Base-by-base conservation (phyloP, 2,888 invertebrate genomes). In the Eupithecia subumbrata region DNA sequence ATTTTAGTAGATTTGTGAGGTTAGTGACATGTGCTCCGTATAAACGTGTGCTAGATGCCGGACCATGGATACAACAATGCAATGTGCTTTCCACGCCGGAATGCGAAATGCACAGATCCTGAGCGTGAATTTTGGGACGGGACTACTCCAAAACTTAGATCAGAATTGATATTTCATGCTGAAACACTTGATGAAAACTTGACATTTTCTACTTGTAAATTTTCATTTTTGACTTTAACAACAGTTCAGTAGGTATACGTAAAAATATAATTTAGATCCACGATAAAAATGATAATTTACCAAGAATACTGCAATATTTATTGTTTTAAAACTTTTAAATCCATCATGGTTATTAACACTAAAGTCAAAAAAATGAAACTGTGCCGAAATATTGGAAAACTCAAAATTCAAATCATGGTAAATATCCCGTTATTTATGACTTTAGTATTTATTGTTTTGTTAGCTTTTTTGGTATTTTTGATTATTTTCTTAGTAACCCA, bases 91-190 rank as follows among this genome's bases (percentile, higher is more conserved):
- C 40, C 69, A 37, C 77, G 25, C 25, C 60, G 75, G 77, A 67
- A 78, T 75, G 75, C 64, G 75, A 73, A 71, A 75, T 75, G 73
- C 66, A 69, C 64, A 69, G 66, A 75, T 69, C 71, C 70, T 64
- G 56, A 73, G 71, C 60, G 66, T 34, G n/a, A 60, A 73, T 73
- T 63, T 75, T 69, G 18, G 45, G 40, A 30, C 30, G 16, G 66
- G 22, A 48, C 75, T 78, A 78, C 75, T 60, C 14, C 18, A 37
- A 75, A 78, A 78, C 14, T 16, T 25, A 45, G 30, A 2, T 34
- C 14, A 16, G 67, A 67, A 34, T 16, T 16, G 9, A n/a, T 34
- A 56, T 25, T 60, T 56, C 2, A 30, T 60, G n/a, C 37, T 60
- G 14, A 0, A 18, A 52, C 25, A 52, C 9, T 60, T 12, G 12